Base-by-base conservation (phyloP, 2,113 vertebrate species). In the Dissostichus mawsoni region DNA sequence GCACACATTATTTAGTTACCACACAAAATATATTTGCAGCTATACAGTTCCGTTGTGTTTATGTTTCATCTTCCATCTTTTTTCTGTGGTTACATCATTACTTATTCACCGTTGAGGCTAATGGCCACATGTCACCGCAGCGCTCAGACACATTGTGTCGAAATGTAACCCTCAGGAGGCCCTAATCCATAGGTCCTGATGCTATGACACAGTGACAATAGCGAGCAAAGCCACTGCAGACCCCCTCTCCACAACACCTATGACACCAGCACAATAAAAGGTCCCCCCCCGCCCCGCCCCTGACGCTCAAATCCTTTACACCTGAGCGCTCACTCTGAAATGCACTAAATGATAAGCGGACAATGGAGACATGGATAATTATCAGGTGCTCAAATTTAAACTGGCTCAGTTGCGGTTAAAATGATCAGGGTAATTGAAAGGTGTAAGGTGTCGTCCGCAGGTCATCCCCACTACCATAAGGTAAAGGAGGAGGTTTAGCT, bases 131-230 rank as follows among this genome's bases (percentile, higher is more conserved):
- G 89, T 86, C 89, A 80, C 81, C 0, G 14, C 1, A 5, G 69
- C 50, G 74, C 82, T 63, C 8, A 16, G 73, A 74, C 77, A 70
- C 86, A 88, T 62, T 92, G 87, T 89, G 64, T 48, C 57, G 82
- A 87, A 86, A 86, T 44, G 7, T 14, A 88, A 89, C 75, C 83
- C 81, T 64, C 69, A 64, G 45, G 80, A 89, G 74, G 77, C 75
- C 66, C 82, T 90, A 88, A 91, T 92, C 90, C 85, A 85, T 78
- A 79, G 81, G 63, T 90, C 87, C 83, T 41, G 76, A 84, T 81
- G 76, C 80, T 90, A 80, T 79, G 67, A 86, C 81, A 68, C 29
- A 48, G 82, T 62, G 66, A 90, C 89, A 91, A 89, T 88, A 80
- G 81, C 59, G 18, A 58, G 79, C 71, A 87, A 89, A 85, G 78